Evolutionary conservation across 2,888 invertebrate species (phyloP), one percentile per base, ranked within the genome.

Genomic region (Nephrocerus scutellatus): DNA sequence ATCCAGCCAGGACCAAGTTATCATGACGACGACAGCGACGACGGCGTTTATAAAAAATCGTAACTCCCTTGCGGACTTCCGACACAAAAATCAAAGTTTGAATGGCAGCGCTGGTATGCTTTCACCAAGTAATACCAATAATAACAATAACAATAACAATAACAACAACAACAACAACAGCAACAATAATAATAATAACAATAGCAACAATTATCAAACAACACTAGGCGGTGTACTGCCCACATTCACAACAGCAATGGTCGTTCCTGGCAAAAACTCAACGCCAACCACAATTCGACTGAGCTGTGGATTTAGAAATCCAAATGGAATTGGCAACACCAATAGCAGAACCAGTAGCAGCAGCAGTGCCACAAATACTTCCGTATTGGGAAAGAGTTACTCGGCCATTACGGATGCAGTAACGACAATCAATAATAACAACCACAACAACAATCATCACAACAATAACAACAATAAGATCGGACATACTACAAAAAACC

Each of bases 11-110:
- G 36, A 49, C 44, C 34, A 48, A 32, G 36, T 28, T 30, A 39
- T 36, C 41, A 41, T 23, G 44, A 48, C 20, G 6, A 28, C 9
- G 8, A 49, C 7, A 43, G 50, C 13, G 28, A 39, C 21, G 39
- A 50, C 43, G 24, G 19, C 12, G 16, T 23, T 2, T 19, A 53
- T 39, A 16, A 53, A 46, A 39, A 63, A 59, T 49, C 59, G 65
- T 5, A 63, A 57, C 34, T 60, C 66, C 2, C 48, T 63, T 37
- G 56, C 60, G 0, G 65, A 66, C 39, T 66, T 63, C 23, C 60
- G 66, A 3, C 35, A 44, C 15, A 50, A 48, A 20, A 19, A 40
- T 2, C 43, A 46, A 13, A 18, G 34, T 2, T 9, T 45, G 14
- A 54, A 53, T 46, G 30, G 39, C 6, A 31, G 19, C 4, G 32